Base-by-base conservation (phyloP, 2,888 invertebrate species). In the Polietes domitor region DNA sequence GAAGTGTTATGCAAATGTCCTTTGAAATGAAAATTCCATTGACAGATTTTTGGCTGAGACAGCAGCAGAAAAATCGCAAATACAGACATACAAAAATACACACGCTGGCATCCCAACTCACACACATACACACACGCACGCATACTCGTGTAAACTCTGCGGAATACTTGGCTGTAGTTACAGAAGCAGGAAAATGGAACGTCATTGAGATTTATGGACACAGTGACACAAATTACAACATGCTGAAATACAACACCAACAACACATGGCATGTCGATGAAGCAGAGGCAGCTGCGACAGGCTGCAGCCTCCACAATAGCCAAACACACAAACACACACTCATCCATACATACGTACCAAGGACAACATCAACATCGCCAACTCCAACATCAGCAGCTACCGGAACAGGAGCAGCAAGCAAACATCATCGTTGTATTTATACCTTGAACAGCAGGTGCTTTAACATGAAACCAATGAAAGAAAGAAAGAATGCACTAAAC, bases 151-250 rank as follows among this genome's bases (percentile, higher is more conserved):
- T 68, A 17, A 24, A 41, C 37, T 68, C n/a, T 43, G 68, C 17
- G 41, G 43, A 41, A 15, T 12, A 21, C 21, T 68, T 43, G 71
- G 37, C 71, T 72, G 21, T 19, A 28, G 71, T 47, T 47, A 47
- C 71, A 71, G 71, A 72, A 72, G 55, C 71, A 72, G 71, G 71
- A 72, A 72, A 72, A 55, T 72, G 53, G 71, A 72, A 72, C 71
- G 71, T 55, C 71, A 72, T 72, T 72, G 71, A 72, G 71, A 72
- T 72, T 72, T 72, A 72, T 72, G 71, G 71, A 72, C 71, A 72
- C 55, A 72, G 71, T 72, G 71, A 72, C 71, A 72, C 71, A 72
- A 72, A 72, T 72, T 72, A 72, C 71, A 72, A 72, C 71, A 37
- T 72, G 71, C 55, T 21, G 71, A 72, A 55, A 72, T 37, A 72